A percentile compares a stretch with the other conserved stretches of the same genome.
Evolutionary conservation across 1,140 invertebrate genomes (phyloP).

Genomic region (Potamilus streckersoni): DNA sequence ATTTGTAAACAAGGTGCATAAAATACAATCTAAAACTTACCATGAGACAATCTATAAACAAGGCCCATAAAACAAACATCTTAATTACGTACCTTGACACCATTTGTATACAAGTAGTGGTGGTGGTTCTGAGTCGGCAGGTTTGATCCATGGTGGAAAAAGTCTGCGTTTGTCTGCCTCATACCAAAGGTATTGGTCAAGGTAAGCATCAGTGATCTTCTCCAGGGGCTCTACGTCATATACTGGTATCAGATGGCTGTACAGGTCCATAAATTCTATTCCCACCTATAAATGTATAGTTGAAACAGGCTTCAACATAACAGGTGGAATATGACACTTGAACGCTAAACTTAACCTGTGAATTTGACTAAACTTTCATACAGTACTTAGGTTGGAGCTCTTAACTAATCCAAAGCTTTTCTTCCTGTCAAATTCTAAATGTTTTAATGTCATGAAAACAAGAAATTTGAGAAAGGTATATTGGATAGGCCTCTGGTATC

Average conservation of each 20-base stretch:
- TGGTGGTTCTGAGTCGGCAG: slow-evolving; percentile 97
- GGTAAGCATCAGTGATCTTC: slow-evolving; percentile 99
- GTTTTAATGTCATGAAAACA: no score
- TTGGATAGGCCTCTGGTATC: no score
- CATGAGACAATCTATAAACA: neutral
- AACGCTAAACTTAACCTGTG: no score
- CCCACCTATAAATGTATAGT: slow-evolving; percentile 77
- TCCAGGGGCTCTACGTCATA: slow-evolving; percentile 99
- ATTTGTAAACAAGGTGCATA: no score
- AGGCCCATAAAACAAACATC: neutral
- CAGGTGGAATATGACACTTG: no score
- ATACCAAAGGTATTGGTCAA: slow-evolving; percentile 99
- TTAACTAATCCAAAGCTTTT: no score
- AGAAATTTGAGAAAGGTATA: no score
- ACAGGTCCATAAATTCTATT: slow-evolving; percentile 99
- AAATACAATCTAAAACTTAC: no score
- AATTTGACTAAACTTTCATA: no score
- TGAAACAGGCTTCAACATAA: neutral
- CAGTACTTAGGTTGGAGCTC: no score
- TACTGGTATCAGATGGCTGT: slow-evolving; percentile 98
- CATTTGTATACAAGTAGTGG: slow-evolving; percentile 98
- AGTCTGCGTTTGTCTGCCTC: slow-evolving; percentile 97
- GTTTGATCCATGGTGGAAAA: slow-evolving; percentile 99
- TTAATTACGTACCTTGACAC: slow-evolving; percentile 87
- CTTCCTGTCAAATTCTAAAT: no score